Evolutionary conservation across 1,140 invertebrate genomes (phyloP), one percentile per base, ranked within the genome.

Genomic region (Antheraea pernyi): DNA sequence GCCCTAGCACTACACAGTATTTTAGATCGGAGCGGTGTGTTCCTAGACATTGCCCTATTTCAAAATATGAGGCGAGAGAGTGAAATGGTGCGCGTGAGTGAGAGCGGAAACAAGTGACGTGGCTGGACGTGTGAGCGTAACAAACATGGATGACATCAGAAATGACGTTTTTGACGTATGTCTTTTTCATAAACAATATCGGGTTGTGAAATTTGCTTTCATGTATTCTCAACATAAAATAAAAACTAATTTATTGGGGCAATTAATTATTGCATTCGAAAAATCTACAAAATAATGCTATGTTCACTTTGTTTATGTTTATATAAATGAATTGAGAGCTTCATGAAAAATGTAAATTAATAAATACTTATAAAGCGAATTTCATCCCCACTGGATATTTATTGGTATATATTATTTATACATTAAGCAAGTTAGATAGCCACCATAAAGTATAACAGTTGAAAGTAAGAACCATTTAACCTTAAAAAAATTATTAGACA

Each of bases 71-170:
- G 87, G 83, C 87, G 84, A 89, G 73, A 77, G 76, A 86, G 88
- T 89, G 89, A 90, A 81, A 87, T 84, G 84, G 88, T 89, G 88
- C 88, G 84, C 79, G 84, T 80, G 86, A 89, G 85, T 86, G 88
- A 85, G 86, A 89, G 88, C 85, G 89, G 86, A 91, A 89, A 89
- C 83, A 83, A 83, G 84, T 89, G 89, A 84, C 85, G 87, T 89
- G 83, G 82, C 86, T 88, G 76, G 74, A 82, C 82, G 79, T 85
- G 82, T 84, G 85, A 83, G 74, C 78, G 76, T 80, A 71, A 84
- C 82, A 82, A 53, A 82, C 64, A 79, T 75, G 71, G 71, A 79
- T 81, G 72, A 83, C 70, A 80, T 81, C 76, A 79, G 67, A 80
- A 42, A 72, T 59, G 65, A 59, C n/a, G 42, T 11, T 18, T 36